Evolutionary conservation across 1,140 invertebrate species (phyloP), one percentile per base, ranked within the genome.

Genomic region (Ceratosolen solmsi): DNA sequence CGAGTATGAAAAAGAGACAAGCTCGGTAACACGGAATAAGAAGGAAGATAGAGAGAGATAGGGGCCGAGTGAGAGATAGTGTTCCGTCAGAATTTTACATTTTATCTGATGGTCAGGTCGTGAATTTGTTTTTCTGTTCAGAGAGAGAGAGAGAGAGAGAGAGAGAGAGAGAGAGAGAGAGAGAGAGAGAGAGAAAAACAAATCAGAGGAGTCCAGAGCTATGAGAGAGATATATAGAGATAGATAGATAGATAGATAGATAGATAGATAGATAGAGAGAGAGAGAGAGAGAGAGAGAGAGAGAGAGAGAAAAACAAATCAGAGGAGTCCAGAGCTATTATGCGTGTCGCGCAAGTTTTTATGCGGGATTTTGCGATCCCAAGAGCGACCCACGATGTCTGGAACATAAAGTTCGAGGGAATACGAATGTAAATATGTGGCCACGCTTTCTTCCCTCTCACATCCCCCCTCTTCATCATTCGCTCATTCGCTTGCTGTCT

Each of bases 321-420:
- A 11, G 33, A 41, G 20, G 33, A 60, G 46, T 54, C 5, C 46
- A 11, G 30, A 41, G 54, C 70, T 63, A 63, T 80, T 73, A 73
- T 63, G 71, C 79, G 54, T 73, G 54, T 49, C 70, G 38, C 54
- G 54, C 38, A 38, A 63, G 41, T 79, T 79, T 79, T 79, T 79
- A 71, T 51, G 65, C 65, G 27, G 22, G 27, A 9, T 41, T 70
- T 20, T 30, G 74, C 58, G 7, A 41, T 30, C 30, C 13, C 17
- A 8, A 36, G 56, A 46, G 22, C 15, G 36, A 25, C 25, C 25
- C 36, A 0, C 38, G 56, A 51, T 63, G 33, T 5, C 30, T 41
- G 11, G 38, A 13, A 71, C 60, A 56, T 72, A 58, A 71, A 58
- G 63, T 58, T 46, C 33, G 68, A 79, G 15, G 5, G 65, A 70